Conservation (phyloP, 1,140 invertebrate species). For the Daktulosphaira vitifoliae region DNA sequence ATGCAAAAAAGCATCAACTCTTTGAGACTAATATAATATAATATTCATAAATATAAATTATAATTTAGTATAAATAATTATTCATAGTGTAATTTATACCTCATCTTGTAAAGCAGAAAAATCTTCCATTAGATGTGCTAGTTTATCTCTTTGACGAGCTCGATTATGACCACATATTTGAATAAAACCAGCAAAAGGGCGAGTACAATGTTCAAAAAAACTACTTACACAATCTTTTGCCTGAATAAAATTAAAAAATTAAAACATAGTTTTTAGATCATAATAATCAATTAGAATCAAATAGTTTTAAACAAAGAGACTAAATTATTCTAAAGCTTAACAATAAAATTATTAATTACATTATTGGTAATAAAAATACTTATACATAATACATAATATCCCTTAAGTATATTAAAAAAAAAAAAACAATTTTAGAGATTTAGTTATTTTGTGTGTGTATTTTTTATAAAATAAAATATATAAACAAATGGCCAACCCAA, state of each 20-base stretch:
- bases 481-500: no score
- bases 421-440: no score
- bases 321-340: no score
- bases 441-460: no score
- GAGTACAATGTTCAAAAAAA: slow-evolving; percentile 78
- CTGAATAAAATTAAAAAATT: slow-evolving; percentile 43
- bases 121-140: slow-evolving; percentile 80
- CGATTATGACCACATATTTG: slow-evolving; percentile 90
- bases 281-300: neutral
- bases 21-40: slow-evolving; percentile 61
- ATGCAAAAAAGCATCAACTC: slow-evolving; percentile 77
- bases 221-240: slow-evolving; percentile 79
- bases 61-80: no score
- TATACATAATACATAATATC: no score
- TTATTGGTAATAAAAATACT: no score
- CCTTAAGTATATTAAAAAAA: no score
- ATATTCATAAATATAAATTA: neutral
- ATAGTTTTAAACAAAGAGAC: no score
- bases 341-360: neutral
- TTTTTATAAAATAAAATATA: no score
- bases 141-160: slow-evolving; percentile 85
- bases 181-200: slow-evolving; percentile 77
- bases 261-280: neutral
- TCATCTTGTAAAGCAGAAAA: slow-evolving; percentile 89
- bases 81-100: slow-evolving; percentile 46